A percentile compares a stretch with the other conserved stretches of the same genome.
Evolutionary conservation across 2,888 invertebrate species (phyloP).

Genomic region (Agonopterix heracliana): DNA sequence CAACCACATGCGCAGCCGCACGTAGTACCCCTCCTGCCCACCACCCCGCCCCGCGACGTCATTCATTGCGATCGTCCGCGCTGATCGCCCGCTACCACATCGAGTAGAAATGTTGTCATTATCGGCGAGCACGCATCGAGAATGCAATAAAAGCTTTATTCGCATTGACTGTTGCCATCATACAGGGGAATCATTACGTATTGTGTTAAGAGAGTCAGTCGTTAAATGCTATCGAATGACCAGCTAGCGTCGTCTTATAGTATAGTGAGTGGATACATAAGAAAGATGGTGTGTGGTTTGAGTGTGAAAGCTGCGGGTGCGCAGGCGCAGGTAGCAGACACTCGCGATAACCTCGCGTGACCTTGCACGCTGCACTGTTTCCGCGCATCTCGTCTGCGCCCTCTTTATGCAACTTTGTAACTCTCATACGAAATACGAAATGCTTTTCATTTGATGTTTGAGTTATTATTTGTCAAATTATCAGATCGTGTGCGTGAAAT

Average conservation of each 20-base stretch:
- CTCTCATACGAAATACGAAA: too few species aligned
- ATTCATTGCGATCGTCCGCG: constrained; percentile 72
- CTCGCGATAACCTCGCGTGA: constrained; percentile 51
- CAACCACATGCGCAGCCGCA: constrained; percentile 68
- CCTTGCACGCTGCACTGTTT: constrained; percentile 39
- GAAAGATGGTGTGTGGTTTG: neutral
- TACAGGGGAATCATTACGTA: constrained; percentile 32
- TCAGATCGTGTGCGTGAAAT: too few species aligned
- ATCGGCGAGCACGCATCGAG: constrained; percentile 59
- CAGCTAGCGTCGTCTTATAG: neutral
- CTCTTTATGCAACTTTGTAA: neutral
- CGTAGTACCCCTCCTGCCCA: constrained; percentile 47
- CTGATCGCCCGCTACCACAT: constrained; percentile 65
- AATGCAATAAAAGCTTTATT: constrained; percentile 56
- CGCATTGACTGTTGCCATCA: constrained; percentile 35
- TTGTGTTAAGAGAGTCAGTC: constrained; percentile 25
- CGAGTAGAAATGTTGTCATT: constrained; percentile 72
- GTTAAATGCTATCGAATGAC: constrained; percentile 15
- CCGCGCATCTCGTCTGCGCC: constrained; percentile 26
- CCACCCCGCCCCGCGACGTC: constrained; percentile 50
- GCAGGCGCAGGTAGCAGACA: constrained; percentile 21
- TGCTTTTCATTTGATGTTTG: too few species aligned
- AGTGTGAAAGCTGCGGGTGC: constrained; percentile 26
- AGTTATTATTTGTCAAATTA: constrained; percentile 10
- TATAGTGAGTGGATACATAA: neutral